A percentile compares a stretch with the other conserved stretches of the same genome.
These are phyloP conservation scores for Candoia aspera DNA, from an alignment of 2,113 vertebrate species.

Conservation along the genomic window DNA sequence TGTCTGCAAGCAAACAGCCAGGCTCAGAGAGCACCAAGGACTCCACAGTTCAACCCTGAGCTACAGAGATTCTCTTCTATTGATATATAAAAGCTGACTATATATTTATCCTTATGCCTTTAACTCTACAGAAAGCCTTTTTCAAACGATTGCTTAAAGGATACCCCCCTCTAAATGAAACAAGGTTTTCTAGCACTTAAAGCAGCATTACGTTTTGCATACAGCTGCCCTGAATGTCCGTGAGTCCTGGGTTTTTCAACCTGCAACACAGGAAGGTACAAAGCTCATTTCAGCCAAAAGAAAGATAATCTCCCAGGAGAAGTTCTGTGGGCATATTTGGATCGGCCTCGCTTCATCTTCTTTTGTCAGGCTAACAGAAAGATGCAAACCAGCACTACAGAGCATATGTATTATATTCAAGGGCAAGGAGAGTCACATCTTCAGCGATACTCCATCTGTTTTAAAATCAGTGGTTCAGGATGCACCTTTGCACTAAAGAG, in stretches of 20 bases:
- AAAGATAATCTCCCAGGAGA: too few species aligned
- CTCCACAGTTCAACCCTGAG: too few species aligned
- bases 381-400: background rate
- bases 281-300: background rate
- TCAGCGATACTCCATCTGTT: background rate
- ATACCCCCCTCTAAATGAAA: background rate
- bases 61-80: too few species aligned
- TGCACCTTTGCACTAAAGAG: background rate
- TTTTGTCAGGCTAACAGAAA: background rate
- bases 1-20: too few species aligned
- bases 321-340: background rate
- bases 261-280: background rate
- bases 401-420: background rate
- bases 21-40: too few species aligned
- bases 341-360: background rate
- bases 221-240: background rate
- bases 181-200: background rate
- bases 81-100: background rate
- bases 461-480: too few species aligned
- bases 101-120: background rate
- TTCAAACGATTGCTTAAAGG: background rate
- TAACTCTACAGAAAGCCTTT: background rate
- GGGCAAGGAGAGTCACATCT: background rate
- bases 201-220: background rate
- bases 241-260: accelerated